Evolutionary conservation across 2,113 vertebrate species (phyloP), one percentile per base, ranked within the genome.

Genomic region (Pleuronectes platessa): DNA sequence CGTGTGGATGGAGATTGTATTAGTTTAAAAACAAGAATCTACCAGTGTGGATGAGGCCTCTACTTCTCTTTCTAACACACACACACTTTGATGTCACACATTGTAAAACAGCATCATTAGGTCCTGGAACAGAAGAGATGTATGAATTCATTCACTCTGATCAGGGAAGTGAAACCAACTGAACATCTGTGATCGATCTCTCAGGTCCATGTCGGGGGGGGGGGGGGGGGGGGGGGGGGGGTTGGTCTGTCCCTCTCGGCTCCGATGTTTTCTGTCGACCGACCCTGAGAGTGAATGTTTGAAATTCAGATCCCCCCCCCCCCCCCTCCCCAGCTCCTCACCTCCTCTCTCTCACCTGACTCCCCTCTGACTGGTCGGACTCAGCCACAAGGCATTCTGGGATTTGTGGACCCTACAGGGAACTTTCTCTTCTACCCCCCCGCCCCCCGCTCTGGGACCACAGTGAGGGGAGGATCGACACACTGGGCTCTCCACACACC

Each of bases 381-480:
- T 69, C 78, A 15, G 58, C 59, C 80, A 64, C 74, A 82, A 63
- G 65, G 76, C 79, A 86, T 86, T 87, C 71, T 86, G 86, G 86
- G 68, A 73, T 61, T 73, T 1, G 79, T 86, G 74, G 85, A 79
- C 74, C 71, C 70, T 18, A 73, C 71, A 65, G 82, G 77, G 81
- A 73, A 49, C 23, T 31, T 45, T 26, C 64, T 63, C 75, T 58
- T 61, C 68, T 74, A 65, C 18, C 83, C 78, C 73, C 61, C 67
- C 61, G 18, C 83, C 78, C 73, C 61, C 67, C 61, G 18, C 47
- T 51, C 0, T 83, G 76, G 54, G 84, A 89, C 77, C 81, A 67
- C 78, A 42, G 51, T 58, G 58, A 81, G 60, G 77, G 60, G 63
- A 65, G 66, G 56, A 79, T 64, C 42, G 24, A 45, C 65, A 62